Evolutionary conservation across 2,113 vertebrate species (phyloP), one percentile per base, ranked within the genome.

Genomic region (Synchiropus splendidus): DNA sequence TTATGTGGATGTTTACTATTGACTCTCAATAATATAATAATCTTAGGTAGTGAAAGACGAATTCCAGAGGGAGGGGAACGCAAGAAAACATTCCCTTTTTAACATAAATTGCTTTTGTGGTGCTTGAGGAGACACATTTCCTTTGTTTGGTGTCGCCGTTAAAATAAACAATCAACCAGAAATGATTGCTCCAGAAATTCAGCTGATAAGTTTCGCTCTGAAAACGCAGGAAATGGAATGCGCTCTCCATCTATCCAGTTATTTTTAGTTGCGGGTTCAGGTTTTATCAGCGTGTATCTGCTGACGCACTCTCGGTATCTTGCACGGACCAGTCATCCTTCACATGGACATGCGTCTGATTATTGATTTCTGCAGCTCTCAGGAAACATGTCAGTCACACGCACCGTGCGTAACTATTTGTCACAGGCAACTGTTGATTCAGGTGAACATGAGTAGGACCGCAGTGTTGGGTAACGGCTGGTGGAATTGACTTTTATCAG

Each of bases 171-270:
- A 55, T 64, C 54, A 64, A 58, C 45, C 44, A 51, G 44, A 58
- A 62, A 58, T 18, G 37, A 54, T 68, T 74, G 31, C 52, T 13
- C 15, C 31, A 16, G 53, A 72, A n/a, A 67, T 57, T 67, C 63
- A 71, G 45, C 50, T 57, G 59, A 73, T 75, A 40, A 61, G 60
- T 78, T 67, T 73, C 47, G 45, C 31, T 16, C 17, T 27, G 48
- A 64, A 67, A 67, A 60, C 27, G 36, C 45, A 70, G 71, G 67
- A 81, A 78, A 59, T 60, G 41, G 64, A 53, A 33, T 50, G 48
- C 54, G 64, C 64, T 59, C 61, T 55, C 54, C 44, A 67, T 71
- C 77, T 48, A 69, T 75, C 73, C 69, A 32, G 48, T 50, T 78
- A 81, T 75, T 73, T 72, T 78, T 65, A 71, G 73, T 31, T 14